Conservation (phyloP, 2,113 vertebrate genomes). For the Upupa epops region DNA sequence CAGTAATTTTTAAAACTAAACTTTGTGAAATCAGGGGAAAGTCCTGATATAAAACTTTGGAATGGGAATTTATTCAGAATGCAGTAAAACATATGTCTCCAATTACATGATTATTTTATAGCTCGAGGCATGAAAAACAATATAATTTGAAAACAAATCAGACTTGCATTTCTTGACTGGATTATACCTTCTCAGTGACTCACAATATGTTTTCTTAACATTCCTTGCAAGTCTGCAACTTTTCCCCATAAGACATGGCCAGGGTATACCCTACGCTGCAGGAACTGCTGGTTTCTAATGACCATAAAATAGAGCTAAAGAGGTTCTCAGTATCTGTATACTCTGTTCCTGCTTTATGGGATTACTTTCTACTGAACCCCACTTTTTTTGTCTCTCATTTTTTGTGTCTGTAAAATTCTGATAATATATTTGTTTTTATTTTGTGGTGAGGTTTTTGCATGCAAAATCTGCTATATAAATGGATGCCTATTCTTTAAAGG, state of each 20-base stretch:
- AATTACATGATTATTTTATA: constrained; percentile 69
- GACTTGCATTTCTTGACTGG: constrained; percentile 32
- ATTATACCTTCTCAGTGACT: constrained; percentile 39
- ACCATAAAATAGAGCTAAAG: not conserved
- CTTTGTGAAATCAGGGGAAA: constrained; percentile 25
- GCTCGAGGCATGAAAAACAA: constrained; percentile 54
- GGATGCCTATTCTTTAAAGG: not conserved
- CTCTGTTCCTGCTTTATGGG: not conserved
- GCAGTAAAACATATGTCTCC: constrained; percentile 43
- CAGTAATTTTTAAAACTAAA: constrained; percentile 45
- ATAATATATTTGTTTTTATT: not conserved
- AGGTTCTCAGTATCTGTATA: not conserved
- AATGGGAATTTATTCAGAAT: constrained; percentile 53
- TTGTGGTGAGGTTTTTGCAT: not conserved
- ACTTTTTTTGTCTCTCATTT: not conserved
- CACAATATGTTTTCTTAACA: constrained; percentile 19
- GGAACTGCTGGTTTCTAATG: not conserved
- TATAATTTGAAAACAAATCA: constrained; percentile 56
- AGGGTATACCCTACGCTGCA: not conserved
- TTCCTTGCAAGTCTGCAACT: not conserved
- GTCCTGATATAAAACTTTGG: constrained; percentile 45
- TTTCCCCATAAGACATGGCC: not conserved
- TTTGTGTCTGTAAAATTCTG: not conserved
- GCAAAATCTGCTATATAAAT: not conserved
- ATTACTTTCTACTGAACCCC: not conserved